Base-by-base conservation (phyloP, 2,888 invertebrate genomes). In the Diarsia mendica region DNA sequence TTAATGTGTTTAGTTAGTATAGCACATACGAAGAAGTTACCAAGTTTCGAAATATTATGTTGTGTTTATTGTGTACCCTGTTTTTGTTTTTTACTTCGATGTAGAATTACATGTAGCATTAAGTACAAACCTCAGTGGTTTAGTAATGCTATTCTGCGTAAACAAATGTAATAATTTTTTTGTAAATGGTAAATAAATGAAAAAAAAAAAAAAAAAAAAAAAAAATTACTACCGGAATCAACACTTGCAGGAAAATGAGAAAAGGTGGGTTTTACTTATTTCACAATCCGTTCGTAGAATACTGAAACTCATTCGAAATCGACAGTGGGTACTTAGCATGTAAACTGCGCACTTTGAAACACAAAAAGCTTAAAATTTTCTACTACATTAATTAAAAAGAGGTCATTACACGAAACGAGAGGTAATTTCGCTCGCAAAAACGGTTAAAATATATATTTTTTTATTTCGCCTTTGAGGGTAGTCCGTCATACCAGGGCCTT, bases 361-460 rank as follows among this genome's bases (percentile, higher is more conserved):
- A 79, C 60, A 67, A 85, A 83, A 76, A 67, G 65, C 63, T 77
- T 65, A 67, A 77, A 60, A 75, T 79, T 77, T 78, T 79, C 75
- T 74, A 81, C 80, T 72, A 84, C 69, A 85, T 83, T 81, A 84
- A 87, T 86, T 87, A 86, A 84, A 87, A 80, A 79, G 72, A 48
- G 63, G 83, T 76, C 77, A 84, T 87, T 83, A 80, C 66, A 72
- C 39, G 69, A 79, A 83, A 83, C 79, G 75, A 77, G 79, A 70
- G 85, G 79, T 79, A 83, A 85, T 85, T 83, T 75, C 33, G 51
- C 68, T 75, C 44, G 67, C 51, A 77, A 77, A 85, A 86, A 72
- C 73, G 79, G 77, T 60, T 51, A 67, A 67, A 39, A 28, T 28
- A 28, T 28, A 51, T 23, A 15, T 51, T 67, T 77, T 73, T 78